Conservation (phyloP, 2,113 vertebrate species). For the Xenopus laevis region DNA sequence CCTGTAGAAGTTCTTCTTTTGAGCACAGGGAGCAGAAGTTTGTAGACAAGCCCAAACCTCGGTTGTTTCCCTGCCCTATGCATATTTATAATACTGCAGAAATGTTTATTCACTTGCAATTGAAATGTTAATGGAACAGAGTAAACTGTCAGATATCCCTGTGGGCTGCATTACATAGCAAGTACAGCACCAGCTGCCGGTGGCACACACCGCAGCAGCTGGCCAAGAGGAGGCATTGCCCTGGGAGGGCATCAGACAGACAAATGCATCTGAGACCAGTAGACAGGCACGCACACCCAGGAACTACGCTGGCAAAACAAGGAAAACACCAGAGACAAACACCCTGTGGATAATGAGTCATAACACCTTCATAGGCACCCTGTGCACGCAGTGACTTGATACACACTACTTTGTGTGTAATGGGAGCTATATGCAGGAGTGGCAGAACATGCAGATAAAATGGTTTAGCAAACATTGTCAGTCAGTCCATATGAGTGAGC, state of each 20-base stretch:
- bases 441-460: not conserved
- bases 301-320: constrained; percentile 62
- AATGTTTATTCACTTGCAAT: constrained; percentile 19
- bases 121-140: constrained; percentile 40
- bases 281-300: constrained; percentile 54
- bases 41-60: constrained; percentile 1
- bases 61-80: not conserved
- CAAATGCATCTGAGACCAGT: constrained; percentile 46
- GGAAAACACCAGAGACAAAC: constrained; percentile 33
- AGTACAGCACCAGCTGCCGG: constrained; percentile 19
- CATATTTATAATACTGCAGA: not conserved
- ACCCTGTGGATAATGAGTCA: constrained; percentile 48
- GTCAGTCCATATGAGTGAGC: constrained; percentile 11
- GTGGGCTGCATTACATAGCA: constrained; percentile 50
- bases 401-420: not conserved
- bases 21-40: not conserved
- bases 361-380: constrained; percentile 16
- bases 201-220: constrained; percentile 38
- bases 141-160: constrained; percentile 35
- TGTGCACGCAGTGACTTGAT: not conserved
- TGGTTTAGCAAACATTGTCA: not conserved
- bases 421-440: no score
- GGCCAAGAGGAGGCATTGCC: constrained; percentile 56
- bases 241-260: constrained; percentile 50
- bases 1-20: not conserved